phyloP scores from a whole-genome alignment of 2,888 invertebrate genomes.

The Lasioglossum villosulum region DNA sequence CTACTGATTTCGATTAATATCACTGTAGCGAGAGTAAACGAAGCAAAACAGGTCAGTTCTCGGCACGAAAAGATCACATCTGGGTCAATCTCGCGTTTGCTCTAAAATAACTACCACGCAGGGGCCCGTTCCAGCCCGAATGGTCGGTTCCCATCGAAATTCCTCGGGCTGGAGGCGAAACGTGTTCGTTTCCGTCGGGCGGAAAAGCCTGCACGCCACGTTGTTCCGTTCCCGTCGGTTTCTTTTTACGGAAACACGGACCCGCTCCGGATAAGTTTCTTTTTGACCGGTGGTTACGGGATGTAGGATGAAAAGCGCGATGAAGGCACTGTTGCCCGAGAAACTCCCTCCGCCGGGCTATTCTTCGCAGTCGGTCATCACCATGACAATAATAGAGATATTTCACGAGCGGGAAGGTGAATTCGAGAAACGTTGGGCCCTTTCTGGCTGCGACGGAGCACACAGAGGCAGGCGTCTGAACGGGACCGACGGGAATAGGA shows the following conservation, averaged over 20 bases:
- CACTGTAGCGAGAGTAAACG: not conserved
- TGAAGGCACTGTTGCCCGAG: not conserved
- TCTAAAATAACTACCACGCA: not conserved
- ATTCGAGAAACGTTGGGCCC: constrained; percentile 56
- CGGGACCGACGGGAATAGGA: constrained; percentile 74
- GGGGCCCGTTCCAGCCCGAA: not conserved
- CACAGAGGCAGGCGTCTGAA: constrained; percentile 34
- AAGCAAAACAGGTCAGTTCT: not conserved
- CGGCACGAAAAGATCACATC: not conserved
- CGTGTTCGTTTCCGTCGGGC: not conserved
- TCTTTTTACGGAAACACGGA: constrained; percentile 33
- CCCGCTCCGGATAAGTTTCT: constrained; percentile 33
- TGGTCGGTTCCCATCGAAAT: not conserved
- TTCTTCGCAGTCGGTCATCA: constrained; percentile 72
- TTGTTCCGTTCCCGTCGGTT: not conserved
- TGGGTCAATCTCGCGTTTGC: not conserved
- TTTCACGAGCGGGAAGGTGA: constrained; percentile 52
- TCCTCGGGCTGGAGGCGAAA: not conserved
- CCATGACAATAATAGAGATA: constrained; percentile 83
- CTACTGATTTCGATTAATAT: too few species aligned
- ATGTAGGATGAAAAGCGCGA: constrained; percentile 17
- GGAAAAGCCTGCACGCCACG: not conserved
- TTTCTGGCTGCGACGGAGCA: constrained; percentile 16
- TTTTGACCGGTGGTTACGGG: not conserved
- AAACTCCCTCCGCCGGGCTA: not conserved